phyloP scores from a whole-genome alignment of 2,888 invertebrate species.

The Siphonodentalium dalli region DNA sequence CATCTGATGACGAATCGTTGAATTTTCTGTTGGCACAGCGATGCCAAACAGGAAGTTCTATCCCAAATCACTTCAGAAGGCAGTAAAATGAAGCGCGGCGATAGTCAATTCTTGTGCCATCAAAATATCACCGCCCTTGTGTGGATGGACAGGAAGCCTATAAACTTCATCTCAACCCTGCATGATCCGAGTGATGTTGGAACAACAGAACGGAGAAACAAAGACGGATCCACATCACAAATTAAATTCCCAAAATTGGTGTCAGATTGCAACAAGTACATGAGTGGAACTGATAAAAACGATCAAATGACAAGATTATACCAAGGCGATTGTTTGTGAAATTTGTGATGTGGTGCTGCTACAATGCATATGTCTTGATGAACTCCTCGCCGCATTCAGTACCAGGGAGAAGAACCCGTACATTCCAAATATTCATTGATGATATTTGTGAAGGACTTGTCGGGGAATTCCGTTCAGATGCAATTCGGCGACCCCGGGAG shows the following conservation, averaged over 20 bases:
- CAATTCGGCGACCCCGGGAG: slow-evolving; percentile 2
- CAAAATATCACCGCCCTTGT: slow-evolving; percentile 17
- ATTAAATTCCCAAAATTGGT: slow-evolving; percentile 13
- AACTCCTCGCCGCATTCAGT: too few species aligned
- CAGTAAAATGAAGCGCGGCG: slow-evolving; percentile 3
- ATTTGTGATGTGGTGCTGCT: too few species aligned
- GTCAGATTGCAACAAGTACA: slow-evolving; percentile 20
- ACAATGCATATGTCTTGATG: too few species aligned
- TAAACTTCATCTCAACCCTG: slow-evolving; percentile 17
- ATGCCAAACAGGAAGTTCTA: slow-evolving; percentile 21
- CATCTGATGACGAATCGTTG: too few species aligned
- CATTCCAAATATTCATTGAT: slow-evolving; percentile 11
- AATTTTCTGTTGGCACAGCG: slow-evolving; percentile 18
- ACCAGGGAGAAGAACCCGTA: too few species aligned
- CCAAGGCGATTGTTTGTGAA: slow-evolving; percentile 15
- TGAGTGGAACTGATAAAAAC: too few species aligned
- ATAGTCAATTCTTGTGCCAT: background rate
- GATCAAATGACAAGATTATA: slow-evolving; percentile 25
- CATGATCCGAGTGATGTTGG: slow-evolving; percentile 11
- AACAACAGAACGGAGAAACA: background rate
- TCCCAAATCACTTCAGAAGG: too few species aligned
- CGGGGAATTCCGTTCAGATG: slow-evolving; percentile 5
- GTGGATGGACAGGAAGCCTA: slow-evolving; percentile 23
- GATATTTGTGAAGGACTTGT: slow-evolving; percentile 9
- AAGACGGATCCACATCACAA: slow-evolving; percentile 1